phyloP scores from a whole-genome alignment of 2,797 vertebrate genomes.

The Enteromius fasciolatus region DNA sequence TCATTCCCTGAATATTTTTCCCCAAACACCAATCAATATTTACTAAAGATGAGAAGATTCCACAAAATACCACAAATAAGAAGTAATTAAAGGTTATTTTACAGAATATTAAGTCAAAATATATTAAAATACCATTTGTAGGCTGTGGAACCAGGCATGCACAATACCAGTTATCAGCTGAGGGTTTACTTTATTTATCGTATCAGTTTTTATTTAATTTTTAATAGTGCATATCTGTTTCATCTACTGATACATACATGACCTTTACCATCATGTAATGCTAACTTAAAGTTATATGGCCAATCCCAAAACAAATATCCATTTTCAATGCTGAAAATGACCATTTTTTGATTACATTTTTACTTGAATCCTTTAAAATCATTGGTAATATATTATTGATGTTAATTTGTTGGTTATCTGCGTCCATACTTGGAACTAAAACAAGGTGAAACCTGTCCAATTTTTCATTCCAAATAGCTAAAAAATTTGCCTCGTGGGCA shows the following conservation, averaged over 20 bases:
- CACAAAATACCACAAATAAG: not conserved
- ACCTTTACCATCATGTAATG: not conserved
- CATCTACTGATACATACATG: not conserved
- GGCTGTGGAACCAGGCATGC: not conserved
- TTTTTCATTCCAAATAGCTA: not conserved
- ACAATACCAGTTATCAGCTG: not conserved
- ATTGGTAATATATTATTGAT: not conserved
- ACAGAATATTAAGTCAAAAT: not conserved
- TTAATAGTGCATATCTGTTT: not conserved
- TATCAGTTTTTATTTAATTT: not conserved
- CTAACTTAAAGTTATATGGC: not conserved
- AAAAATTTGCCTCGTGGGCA: not conserved
- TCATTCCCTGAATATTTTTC: not conserved
- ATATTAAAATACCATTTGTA: not conserved
- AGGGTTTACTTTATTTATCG: not conserved
- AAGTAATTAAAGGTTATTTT: not conserved
- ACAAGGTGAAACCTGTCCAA: not conserved
- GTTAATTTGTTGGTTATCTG: not conserved
- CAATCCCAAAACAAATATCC: not conserved
- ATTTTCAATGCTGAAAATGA: not conserved
- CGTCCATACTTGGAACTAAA: not conserved
- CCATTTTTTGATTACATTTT: not conserved
- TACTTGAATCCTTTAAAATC: not conserved
- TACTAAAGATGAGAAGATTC: not conserved
- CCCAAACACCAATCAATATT: slow-evolving; percentile 4